These are phyloP conservation scores for Indicator indicator DNA, from an alignment of 2,113 vertebrate species.

Conservation along the genomic window DNA sequence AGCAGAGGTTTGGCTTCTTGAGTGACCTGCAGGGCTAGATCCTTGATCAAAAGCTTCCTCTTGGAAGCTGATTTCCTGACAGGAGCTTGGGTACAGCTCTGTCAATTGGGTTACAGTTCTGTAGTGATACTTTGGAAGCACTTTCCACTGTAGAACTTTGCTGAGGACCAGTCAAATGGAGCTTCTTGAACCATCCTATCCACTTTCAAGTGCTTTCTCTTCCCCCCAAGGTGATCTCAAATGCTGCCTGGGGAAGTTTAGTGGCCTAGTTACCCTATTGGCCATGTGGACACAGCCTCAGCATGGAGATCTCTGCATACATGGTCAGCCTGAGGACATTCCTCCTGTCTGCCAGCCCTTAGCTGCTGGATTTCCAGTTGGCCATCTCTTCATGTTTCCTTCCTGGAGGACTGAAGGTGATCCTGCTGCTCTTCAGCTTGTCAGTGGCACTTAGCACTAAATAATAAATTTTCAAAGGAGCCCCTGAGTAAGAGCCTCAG, in stretches of 20 bases:
- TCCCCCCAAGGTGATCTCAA: background rate
- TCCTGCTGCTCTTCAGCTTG: background rate
- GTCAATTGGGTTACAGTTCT: background rate
- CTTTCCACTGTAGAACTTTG: background rate
- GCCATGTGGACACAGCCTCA: accelerated
- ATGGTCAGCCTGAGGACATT: too few species aligned
- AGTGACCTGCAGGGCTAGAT: background rate
- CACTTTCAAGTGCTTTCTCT: background rate
- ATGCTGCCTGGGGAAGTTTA: background rate
- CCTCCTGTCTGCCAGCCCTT: background rate
- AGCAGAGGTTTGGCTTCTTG: background rate
- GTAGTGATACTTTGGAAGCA: background rate
- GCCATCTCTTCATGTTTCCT: background rate
- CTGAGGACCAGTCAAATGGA: background rate
- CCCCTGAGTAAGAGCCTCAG: background rate
- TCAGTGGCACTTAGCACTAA: background rate
- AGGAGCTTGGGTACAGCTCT: background rate
- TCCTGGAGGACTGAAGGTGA: background rate
- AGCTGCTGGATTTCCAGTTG: background rate
- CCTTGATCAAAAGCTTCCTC: background rate
- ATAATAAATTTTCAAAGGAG: background rate
- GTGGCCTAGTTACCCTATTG: background rate
- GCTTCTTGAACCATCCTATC: background rate
- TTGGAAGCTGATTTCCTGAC: background rate
- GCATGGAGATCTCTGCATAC: background rate